Evolutionary conservation across 2,888 invertebrate genomes (phyloP), one percentile per base, ranked within the genome.

Genomic region (Microctonus aethiopoides): DNA sequence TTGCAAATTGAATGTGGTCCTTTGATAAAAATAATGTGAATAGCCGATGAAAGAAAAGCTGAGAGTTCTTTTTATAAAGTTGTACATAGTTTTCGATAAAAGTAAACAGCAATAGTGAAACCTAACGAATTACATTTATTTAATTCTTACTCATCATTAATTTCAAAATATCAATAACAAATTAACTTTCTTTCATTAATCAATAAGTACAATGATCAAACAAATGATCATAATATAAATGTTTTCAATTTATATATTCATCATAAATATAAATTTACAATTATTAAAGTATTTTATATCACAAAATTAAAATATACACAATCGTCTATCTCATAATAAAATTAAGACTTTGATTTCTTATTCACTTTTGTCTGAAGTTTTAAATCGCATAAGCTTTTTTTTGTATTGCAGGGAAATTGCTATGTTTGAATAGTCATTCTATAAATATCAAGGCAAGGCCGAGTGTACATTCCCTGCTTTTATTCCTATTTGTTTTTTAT

Each of bases 301-400:
- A 13, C 39, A 13, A 5, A n/a, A 39, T 39, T n/a, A n/a, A 39
- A 13, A n/a, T 39, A 6, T 39, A 6, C 39, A n/a, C n/a, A 39
- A 59, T 22, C 60, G 61, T 66, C 67, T 34, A 62, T 65, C 32
- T 32, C 26, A 59, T 29, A 22, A 34, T 41, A 24, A 39, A 61
- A 41, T 61, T 61, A 11, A 39, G 36, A 36, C 16, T 59, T 61
- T 61, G 24, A 34, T 34, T 20, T n/a, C 59, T 61, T 52, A 41
- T 3, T 51, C 51, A 39, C 51, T 22, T 61, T 71, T 73, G 68
- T 71, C 63, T 59, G 68, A 54, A 59, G 63, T 65, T 66, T 63
- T 68, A 64, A 56, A 65, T 66, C 66, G 59, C 52, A 52, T 52
- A 52, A 52, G 51, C 51, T 52, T 16, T 22, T 16, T 22, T n/a